These are phyloP conservation scores for Bugula neritina DNA, from an alignment of 2,888 invertebrate genomes.

Conservation along the genomic window DNA sequence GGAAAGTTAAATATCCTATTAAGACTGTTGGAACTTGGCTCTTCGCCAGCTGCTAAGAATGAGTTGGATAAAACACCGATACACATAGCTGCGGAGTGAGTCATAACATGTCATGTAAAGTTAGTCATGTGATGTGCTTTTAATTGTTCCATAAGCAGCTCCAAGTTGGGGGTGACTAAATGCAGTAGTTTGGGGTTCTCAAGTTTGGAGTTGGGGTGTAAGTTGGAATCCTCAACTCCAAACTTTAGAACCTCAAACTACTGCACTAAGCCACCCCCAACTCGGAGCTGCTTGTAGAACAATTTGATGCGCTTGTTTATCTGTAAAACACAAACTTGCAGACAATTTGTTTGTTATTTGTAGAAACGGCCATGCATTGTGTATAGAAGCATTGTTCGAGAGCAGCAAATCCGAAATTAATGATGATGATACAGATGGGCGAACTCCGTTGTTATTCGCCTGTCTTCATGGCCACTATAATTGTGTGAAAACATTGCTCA, in stretches of 20 bases:
- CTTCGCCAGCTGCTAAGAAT: constrained; percentile 2
- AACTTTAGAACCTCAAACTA: too few species aligned
- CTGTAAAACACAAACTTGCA: too few species aligned
- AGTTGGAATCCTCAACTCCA: too few species aligned
- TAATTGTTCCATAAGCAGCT: too few species aligned
- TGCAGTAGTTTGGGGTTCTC: too few species aligned
- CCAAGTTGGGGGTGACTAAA: too few species aligned
- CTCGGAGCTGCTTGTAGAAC: too few species aligned
- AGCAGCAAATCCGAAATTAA: constrained; percentile 35
- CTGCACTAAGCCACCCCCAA: too few species aligned
- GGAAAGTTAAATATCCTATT: not conserved
- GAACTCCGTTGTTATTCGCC: constrained; percentile 36
- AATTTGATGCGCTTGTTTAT: too few species aligned
- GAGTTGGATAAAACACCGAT: constrained; percentile 3
- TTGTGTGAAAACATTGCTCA: constrained; percentile 13
- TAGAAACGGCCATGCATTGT: constrained; percentile 34
- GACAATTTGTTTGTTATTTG: not conserved
- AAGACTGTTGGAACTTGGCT: not conserved
- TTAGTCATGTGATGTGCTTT: too few species aligned
- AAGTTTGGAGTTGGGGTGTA: too few species aligned
- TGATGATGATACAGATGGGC: constrained; percentile 36
- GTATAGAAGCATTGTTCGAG: constrained; percentile 34
- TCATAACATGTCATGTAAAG: too few species aligned
- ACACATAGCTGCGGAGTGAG: constrained; percentile 14
- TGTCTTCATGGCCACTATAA: constrained; percentile 33